Conservation (phyloP, 2,888 invertebrate species). For the Germaria angustata region DNA sequence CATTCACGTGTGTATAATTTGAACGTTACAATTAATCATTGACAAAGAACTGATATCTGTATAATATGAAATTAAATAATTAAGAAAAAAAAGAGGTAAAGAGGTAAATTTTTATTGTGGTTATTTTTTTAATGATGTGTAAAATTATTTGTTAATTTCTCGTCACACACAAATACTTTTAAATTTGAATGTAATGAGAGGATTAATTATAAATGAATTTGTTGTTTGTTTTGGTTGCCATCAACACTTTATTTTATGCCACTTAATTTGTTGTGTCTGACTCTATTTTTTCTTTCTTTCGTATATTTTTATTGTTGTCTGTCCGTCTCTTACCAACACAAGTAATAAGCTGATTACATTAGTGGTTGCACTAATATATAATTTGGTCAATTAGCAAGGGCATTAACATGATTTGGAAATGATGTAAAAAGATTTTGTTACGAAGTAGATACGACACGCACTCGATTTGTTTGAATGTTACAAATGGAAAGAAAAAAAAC, state of each 20-base stretch:
- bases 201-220: neutral
- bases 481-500: neutral
- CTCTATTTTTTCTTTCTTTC: neutral
- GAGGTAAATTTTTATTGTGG: neutral
- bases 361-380: constrained; percentile 51
- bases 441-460: neutral
- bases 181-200: neutral
- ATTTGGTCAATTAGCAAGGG: constrained; percentile 53
- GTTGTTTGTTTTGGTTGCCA: neutral
- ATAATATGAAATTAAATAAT: no score
- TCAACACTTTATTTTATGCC: neutral
- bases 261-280: neutral
- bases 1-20: no score
- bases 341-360: constrained; percentile 58
- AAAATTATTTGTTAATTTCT: neutral
- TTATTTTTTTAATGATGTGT: neutral
- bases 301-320: no score
- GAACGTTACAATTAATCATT: no score
- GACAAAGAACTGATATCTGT: no score
- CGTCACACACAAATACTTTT: neutral
- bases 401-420: constrained; percentile 19
- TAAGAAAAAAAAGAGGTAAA: no score
- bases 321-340: neutral
- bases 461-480: neutral
- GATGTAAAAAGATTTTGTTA: constrained; percentile 26